These are phyloP conservation scores for Dione juno DNA, from an alignment of 2,888 invertebrate genomes.

Conservation along the genomic window DNA sequence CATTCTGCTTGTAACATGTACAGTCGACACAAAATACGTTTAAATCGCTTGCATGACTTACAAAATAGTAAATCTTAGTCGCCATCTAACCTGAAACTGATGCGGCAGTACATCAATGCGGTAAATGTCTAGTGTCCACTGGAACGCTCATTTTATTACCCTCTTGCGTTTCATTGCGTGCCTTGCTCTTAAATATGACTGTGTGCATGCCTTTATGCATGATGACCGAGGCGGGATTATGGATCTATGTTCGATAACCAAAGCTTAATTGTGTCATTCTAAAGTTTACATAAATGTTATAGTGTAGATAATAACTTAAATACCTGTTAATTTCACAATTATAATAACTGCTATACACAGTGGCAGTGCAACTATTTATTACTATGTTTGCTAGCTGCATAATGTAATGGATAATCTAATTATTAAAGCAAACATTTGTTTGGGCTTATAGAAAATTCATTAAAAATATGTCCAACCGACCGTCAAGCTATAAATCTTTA, in stretches of 20 bases:
- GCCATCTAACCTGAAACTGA: conserved; percentile 69
- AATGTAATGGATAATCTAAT: neutral
- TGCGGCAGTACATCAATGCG: conserved; percentile 67
- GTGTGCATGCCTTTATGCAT: conserved; percentile 50
- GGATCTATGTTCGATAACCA: conserved; percentile 48
- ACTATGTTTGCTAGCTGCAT: neutral
- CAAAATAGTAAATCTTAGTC: conserved; percentile 66
- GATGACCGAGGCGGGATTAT: conserved; percentile 26
- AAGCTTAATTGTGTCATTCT: conserved; percentile 47
- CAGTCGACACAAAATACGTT: conserved; percentile 47
- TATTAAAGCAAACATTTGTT: neutral
- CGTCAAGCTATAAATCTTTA: conserved; percentile 5
- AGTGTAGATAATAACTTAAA: neutral
- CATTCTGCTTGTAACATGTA: conserved; percentile 26
- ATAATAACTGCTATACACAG: neutral
- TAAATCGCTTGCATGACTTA: conserved; percentile 58
- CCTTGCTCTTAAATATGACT: conserved; percentile 53
- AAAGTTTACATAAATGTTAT: conserved; percentile 26
- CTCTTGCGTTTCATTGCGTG: conserved; percentile 54
- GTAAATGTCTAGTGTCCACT: conserved; percentile 66
- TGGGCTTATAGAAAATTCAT: neutral
- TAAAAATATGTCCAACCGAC: neutral
- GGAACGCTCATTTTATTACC: conserved; percentile 53
- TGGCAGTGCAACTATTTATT: neutral
- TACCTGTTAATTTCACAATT: neutral